phyloP scores from a whole-genome alignment of 2,113 vertebrate species.

The Eublepharis macularius region DNA sequence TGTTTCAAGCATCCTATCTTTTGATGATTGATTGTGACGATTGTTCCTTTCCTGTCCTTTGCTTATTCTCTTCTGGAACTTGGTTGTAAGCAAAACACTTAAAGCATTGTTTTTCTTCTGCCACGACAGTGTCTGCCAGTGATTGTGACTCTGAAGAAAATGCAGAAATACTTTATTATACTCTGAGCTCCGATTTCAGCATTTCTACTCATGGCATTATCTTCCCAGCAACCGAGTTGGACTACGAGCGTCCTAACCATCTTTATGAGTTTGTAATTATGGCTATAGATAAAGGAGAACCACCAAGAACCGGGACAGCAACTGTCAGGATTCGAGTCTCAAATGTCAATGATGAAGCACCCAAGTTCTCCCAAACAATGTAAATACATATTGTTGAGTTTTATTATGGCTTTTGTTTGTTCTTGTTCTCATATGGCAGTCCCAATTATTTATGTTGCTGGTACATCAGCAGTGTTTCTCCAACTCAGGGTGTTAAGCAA shows the following conservation, averaged over 20 bases:
- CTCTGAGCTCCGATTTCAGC: slow-evolving; percentile 85
- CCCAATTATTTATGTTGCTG: neutral
- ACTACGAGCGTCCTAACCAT: slow-evolving; percentile 85
- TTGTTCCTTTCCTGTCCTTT: neutral
- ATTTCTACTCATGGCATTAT: slow-evolving; percentile 85
- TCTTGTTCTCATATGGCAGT: neutral
- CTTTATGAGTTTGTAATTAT: slow-evolving; percentile 90
- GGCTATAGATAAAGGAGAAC: slow-evolving; percentile 85
- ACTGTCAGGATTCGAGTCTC: slow-evolving; percentile 85
- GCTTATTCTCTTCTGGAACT: neutral
- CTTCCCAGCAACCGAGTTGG: slow-evolving; percentile 79
- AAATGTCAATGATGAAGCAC: slow-evolving; percentile 90
- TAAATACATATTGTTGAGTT: slow-evolving; percentile 62
- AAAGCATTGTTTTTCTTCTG: slow-evolving; percentile 29
- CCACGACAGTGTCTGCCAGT: slow-evolving; percentile 80
- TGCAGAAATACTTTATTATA: slow-evolving; percentile 83
- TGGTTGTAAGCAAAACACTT: neutral
- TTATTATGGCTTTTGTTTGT: neutral
- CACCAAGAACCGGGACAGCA: slow-evolving; percentile 84
- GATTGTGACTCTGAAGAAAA: slow-evolving; percentile 89
- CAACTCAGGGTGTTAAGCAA: neutral
- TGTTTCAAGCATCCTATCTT: neutral
- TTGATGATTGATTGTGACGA: neutral
- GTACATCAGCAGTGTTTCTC: neutral
- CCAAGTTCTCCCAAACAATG: slow-evolving; percentile 84